Evolutionary conservation across 1,140 invertebrate genomes (phyloP), one percentile per base, ranked within the genome.

Genomic region (Macrocentrus cingulum): DNA sequence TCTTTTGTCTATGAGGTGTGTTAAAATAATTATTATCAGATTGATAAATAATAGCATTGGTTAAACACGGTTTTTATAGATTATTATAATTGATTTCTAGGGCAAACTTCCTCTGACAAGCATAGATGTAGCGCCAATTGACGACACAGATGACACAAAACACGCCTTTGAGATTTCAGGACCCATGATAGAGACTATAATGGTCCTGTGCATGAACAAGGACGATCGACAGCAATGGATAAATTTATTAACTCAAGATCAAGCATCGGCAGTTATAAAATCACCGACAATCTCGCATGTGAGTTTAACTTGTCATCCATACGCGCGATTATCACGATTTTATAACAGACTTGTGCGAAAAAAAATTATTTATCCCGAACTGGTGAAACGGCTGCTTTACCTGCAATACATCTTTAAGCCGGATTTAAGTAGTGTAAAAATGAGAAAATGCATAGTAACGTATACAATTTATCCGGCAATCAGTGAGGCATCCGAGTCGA

Each of bases 1-100:
- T 92, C 92, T n/a, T 97, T 97, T 74, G 89, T 94, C 61, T 98
- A 96, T 80, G 92, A 97, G 87, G 94, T 96, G 79, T 74, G 13
- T 19, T 9, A 25, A 57, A 20, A 44, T 50, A 18, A 29, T 46
- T 39, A 23, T 44, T 54, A n/a, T n/a, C n/a, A n/a, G n/a, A n/a
- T n/a, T n/a, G n/a, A n/a, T n/a, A n/a, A n/a, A n/a, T n/a, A n/a
- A n/a, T n/a, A n/a, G n/a, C n/a, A n/a, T n/a, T n/a, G n/a, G n/a
- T n/a, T n/a, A n/a, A n/a, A n/a, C n/a, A n/a, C 20, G 16, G 15
- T 19, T 19, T 11, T 39, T 34, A 52, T 13, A 49, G 9, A 46
- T 51, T n/a, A 25, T 8, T 44, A 1, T 22, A 0, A 56, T 36
- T 56, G n/a, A 55, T 25, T 50, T 49, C 55, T 64, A 95, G 93